Base-by-base conservation (phyloP, 2,113 vertebrate genomes). In the Plestiodon gilberti region DNA sequence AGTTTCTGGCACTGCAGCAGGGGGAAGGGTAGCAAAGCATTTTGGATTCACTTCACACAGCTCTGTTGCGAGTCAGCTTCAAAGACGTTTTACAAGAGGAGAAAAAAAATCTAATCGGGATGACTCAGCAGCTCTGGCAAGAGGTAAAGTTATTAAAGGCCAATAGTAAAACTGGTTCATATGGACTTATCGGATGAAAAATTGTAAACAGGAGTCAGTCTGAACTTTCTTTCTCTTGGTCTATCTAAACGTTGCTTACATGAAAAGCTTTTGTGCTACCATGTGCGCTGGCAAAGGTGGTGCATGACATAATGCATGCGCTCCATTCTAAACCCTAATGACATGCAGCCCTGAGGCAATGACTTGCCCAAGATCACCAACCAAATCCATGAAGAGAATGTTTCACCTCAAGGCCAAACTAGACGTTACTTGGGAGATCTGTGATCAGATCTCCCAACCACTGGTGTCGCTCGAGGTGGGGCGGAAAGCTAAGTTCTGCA, bases 11-110 rank as follows among this genome's bases (percentile, higher is more conserved):
- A 30, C 48, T 55, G 33, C 55, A 78, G 11, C 30, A 17, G 10
- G 75, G n/a, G 48, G 48, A 57, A 78, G 64, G 48, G 33, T 55
- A 84, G n/a, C 28, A 69, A 38, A 40, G 17, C 10, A 13, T 15
- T 70, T 59, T 83, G 82, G 82, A 74, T 40, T 30, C 75, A 85
- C 64, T 76, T 85, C 48, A 85, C 48, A 59, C 52, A 57, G 62
- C 15, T 84, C 62, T 65, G 2, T 33, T 78, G 48, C 10, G n/a
- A 64, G 61, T 78, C 48, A 38, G 64, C 75, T 78, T 78, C 48
- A 78, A 85, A 59, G 48, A 14, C 62, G 18, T 77, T 64, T 84
- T 64, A 69, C 5, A 61, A 83, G 59, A 83, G 28, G 43, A n/a
- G 38, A 20, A 67, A 81, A 80, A 64, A 64, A 79, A 79, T 48